Evolutionary conservation across 2,888 invertebrate genomes (phyloP), one percentile per base, ranked within the genome.

Genomic region (Drosophila lutescens): DNA sequence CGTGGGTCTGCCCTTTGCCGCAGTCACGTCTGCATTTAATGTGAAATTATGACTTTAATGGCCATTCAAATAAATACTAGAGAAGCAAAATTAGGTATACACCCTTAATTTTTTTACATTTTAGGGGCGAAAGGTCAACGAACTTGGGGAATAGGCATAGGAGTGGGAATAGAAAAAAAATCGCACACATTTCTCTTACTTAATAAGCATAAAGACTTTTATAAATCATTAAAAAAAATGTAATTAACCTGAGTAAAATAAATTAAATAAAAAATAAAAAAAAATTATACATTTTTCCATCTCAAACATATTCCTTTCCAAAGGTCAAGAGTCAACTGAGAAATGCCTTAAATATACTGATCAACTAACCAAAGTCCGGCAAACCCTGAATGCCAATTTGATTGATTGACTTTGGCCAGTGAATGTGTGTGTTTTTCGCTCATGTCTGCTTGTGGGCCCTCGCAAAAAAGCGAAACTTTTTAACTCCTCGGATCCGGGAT

Each of bases 21-120:
- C 56, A 67, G 85, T 86, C 85, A 88, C 88, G 88, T 86, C 86
- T 79, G 86, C 60, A 66, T 63, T 86, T 86, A 86, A 86, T 86
- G 86, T 76, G 78, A 80, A 85, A 88, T 83, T 86, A 85, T 85
- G 78, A 66, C 79, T 86, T 79, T 86, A 86, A 86, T 86, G 86
- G 67, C 68, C 63, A 61, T 66, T 68, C 61, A 73, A 75, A 86
- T 70, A 55, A 60, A 67, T 72, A 56, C 65, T 71, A 67, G 55
- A 76, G 41, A 43, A 20, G 30, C 30, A 5, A 40, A 40, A 17
- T 43, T 34, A 32, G 32, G 17, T 59, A 58, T 66, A 62, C 51
- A 61, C 26, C 61, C 50, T 50, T n/a, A 57, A 46, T 50, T 66
- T 72, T 34, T 46, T 57, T 51, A 13, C 50, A 47, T 38, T 60